Evolutionary conservation across 2,797 vertebrate species (phyloP), one percentile per base, ranked within the genome.

Genomic region (Champsocephalus esox): DNA sequence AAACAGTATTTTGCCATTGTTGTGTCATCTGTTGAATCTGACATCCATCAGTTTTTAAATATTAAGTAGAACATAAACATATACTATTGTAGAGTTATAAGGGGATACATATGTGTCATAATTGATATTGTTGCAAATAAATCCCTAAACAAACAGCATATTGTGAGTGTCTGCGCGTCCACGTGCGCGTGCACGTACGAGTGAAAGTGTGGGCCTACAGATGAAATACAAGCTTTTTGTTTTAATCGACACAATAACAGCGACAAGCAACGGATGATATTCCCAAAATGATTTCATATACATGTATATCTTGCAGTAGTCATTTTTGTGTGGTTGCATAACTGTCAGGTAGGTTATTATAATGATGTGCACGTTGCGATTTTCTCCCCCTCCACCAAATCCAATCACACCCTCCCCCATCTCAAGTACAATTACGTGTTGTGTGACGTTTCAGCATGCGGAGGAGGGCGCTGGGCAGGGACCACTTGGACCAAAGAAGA

Each of bases 381-480:
- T 52, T 76, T 75, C 75, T 61, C 67, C 80, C 77, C 77, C 79
- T 49, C 81, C 81, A 76, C 84, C 89, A 85, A 91, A 92, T 89
- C 87, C 79, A 92, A 92, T 92, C 86, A 87, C 90, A 87, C 92
- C 92, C 92, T 88, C 93, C 93, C 89, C 90, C 91, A 88, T 93
- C 91, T 87, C 90, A 89, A 92, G 86, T 84, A 86, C 89, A 89
- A 92, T 93, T 94, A 93, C 94, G 95, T 94, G 93, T 89, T 92
- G 79, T 83, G 92, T 95, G 94, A 96, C 95, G 94, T 94, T 88
- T 80, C 78, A 85, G 81, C 90, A 82, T 91, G 92, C 91, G 93
- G 93, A 93, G 93, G 92, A 93, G 93, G 93, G 92, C 88, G 91
- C 85, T 91, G 89, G 92, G 95, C 92, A 89, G 93, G 93, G 92